These are phyloP conservation scores for Delia radicum DNA, from an alignment of 1,140 invertebrate genomes.

Conservation along the genomic window DNA sequence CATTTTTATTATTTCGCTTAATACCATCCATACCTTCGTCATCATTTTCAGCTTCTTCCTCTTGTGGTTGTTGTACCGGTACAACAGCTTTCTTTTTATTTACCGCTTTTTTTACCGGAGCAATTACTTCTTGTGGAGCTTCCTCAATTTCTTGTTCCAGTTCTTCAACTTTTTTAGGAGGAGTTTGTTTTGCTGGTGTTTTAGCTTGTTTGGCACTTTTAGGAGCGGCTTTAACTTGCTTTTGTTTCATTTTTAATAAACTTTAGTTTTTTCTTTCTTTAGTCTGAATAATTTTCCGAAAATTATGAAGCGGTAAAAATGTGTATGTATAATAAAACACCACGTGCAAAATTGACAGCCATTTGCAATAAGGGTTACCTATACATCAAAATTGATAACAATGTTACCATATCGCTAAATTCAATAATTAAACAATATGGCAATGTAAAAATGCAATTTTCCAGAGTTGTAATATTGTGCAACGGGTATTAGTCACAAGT, in stretches of 20 bases:
- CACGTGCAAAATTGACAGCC: not conserved
- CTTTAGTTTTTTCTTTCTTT: not conserved
- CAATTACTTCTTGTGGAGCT: not conserved
- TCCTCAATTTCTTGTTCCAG: conserved; percentile 10
- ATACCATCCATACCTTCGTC: not conserved
- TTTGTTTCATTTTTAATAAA: conserved; percentile 5
- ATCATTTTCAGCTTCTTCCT: conserved; percentile 28
- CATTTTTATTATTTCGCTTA: not conserved
- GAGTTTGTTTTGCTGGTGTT: not conserved
- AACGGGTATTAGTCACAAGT: no score
- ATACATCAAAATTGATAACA: not conserved
- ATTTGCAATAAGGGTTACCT: not conserved
- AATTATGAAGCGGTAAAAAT: not conserved
- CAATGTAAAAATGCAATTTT: no score
- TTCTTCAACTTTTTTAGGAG: conserved; percentile 17
- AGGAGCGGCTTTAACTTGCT: not conserved
- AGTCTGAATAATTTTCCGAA: not conserved
- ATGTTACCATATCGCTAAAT: no score
- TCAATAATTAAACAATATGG: no score
- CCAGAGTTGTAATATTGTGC: no score
- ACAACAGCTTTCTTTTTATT: not conserved
- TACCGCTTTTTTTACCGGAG: not conserved
- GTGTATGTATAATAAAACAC: not conserved
- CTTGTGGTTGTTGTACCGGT: conserved; percentile 27
- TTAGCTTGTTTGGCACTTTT: conserved; percentile 5